Evolutionary conservation across 37 sponge, comb jelly and placozoan genomes (phyloP).

Genomic region (Aphrocallistes beatrix): DNA sequence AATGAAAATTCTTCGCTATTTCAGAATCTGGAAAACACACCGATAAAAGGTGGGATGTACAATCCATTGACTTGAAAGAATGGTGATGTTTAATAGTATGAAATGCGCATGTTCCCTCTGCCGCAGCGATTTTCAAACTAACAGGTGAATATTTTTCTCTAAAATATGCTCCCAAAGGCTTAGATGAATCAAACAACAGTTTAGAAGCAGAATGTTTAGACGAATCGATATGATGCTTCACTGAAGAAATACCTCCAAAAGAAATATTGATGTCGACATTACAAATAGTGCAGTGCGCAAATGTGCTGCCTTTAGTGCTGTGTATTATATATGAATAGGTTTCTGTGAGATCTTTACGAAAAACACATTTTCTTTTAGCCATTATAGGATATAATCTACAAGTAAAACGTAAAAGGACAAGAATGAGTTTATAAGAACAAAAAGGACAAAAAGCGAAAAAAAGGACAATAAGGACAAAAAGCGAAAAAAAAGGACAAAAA

Average conservation of each 20-base stretch:
- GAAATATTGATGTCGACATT: neutral
- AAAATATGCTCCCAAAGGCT: neutral
- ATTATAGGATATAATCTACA: too few species aligned
- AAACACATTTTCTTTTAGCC: neutral
- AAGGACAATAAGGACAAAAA: neutral
- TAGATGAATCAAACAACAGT: neutral
- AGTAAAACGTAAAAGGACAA: too few species aligned
- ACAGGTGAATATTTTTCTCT: neutral
- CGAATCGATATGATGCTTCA: neutral
- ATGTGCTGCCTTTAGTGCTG: neutral
- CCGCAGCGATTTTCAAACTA: neutral
- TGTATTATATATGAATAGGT: neutral
- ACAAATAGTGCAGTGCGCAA: neutral
- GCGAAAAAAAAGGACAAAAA: neutral
- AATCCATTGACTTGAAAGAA: slow-evolving; percentile 4
- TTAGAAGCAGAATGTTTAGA: neutral
- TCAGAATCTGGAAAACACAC: slow-evolving; percentile 15
- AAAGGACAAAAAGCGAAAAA: neutral
- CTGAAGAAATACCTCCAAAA: neutral
- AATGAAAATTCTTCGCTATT: neutral
- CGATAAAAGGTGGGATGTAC: neutral
- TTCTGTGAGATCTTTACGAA: neutral
- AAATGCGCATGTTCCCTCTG: neutral
- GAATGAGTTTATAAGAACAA: too few species aligned
- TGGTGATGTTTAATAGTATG: slow-evolving; percentile 10